Conservation (phyloP, 2,888 invertebrate species). For the Drosophila mettleri region DNA sequence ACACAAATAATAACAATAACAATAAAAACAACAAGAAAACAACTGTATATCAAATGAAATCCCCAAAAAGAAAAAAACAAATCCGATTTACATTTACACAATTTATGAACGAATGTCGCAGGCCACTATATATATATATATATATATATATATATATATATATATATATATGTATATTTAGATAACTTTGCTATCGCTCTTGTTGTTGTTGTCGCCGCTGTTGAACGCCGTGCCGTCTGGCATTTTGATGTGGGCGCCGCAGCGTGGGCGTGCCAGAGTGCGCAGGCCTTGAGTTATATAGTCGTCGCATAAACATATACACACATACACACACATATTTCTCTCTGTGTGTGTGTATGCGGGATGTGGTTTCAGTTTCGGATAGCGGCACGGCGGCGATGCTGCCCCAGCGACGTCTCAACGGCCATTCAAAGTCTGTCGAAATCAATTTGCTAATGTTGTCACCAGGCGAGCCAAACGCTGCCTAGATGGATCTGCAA, state of each 20-base stretch:
- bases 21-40: slow-evolving; percentile 3
- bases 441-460: slow-evolving; percentile 71
- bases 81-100: slow-evolving; percentile 70
- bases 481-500: slow-evolving; percentile 12
- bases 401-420: slow-evolving; percentile 37
- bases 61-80: slow-evolving; percentile 37
- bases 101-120: slow-evolving; percentile 68
- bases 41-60: slow-evolving; percentile 14
- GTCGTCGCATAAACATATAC: slow-evolving; percentile 12
- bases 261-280: slow-evolving; percentile 44
- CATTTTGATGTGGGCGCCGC: slow-evolving; percentile 53
- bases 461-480: slow-evolving; percentile 50
- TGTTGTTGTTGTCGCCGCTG: slow-evolving; percentile 35
- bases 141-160: neutral
- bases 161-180: slow-evolving; percentile 55
- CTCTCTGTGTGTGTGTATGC: slow-evolving; percentile 17
- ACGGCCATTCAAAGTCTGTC: slow-evolving; percentile 35
- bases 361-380: slow-evolving; percentile 29
- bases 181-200: slow-evolving; percentile 57
- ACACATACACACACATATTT: neutral
- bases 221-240: slow-evolving; percentile 70
- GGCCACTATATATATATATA: slow-evolving; percentile 5
- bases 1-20: slow-evolving; percentile 22
- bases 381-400: neutral
- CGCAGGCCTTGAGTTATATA: slow-evolving; percentile 52